phyloP scores from a whole-genome alignment of 2,113 vertebrate genomes.

The Struthidea cinerea region DNA sequence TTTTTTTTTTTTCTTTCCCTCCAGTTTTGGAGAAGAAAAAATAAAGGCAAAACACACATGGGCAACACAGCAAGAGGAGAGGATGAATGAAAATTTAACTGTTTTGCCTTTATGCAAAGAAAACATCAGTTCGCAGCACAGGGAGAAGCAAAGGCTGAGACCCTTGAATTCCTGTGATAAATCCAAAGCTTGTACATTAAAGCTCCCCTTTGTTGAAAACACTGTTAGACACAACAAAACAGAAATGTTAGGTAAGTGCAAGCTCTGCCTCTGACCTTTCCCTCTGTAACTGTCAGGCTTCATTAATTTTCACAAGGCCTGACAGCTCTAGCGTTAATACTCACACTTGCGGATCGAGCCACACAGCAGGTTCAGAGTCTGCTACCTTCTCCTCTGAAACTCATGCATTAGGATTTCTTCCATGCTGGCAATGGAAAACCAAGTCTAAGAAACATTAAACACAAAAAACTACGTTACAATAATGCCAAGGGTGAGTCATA shows the following conservation, averaged over 20 bases:
- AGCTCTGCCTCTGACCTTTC: slow-evolving; percentile 76
- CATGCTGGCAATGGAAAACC: slow-evolving; percentile 82
- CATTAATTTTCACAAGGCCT: slow-evolving; percentile 79
- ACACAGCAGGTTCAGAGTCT: slow-evolving; percentile 77
- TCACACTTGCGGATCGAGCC: slow-evolving; percentile 81
- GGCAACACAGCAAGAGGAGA: neutral
- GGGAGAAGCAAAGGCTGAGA: slow-evolving; percentile 55
- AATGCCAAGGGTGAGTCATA: slow-evolving; percentile 56
- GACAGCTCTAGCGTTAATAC: slow-evolving; percentile 77
- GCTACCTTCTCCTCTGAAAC: slow-evolving; percentile 80
- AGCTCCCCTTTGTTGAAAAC: slow-evolving; percentile 64
- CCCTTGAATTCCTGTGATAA: slow-evolving; percentile 58
- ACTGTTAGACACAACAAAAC: slow-evolving; percentile 73
- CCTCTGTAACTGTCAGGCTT: slow-evolving; percentile 76
- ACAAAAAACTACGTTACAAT: slow-evolving; percentile 80
- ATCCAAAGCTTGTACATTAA: slow-evolving; percentile 61
- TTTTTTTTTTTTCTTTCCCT: neutral
- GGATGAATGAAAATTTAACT: neutral
- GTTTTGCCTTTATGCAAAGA: slow-evolving; percentile 33
- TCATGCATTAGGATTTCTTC: slow-evolving; percentile 80
- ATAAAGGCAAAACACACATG: neutral
- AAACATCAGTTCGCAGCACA: slow-evolving; percentile 7
- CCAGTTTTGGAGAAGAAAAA: neutral
- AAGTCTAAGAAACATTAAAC: slow-evolving; percentile 83
- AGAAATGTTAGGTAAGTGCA: slow-evolving; percentile 69